These are phyloP conservation scores for Otus scops DNA, from an alignment of 2,797 vertebrate species.

Conservation along the genomic window DNA sequence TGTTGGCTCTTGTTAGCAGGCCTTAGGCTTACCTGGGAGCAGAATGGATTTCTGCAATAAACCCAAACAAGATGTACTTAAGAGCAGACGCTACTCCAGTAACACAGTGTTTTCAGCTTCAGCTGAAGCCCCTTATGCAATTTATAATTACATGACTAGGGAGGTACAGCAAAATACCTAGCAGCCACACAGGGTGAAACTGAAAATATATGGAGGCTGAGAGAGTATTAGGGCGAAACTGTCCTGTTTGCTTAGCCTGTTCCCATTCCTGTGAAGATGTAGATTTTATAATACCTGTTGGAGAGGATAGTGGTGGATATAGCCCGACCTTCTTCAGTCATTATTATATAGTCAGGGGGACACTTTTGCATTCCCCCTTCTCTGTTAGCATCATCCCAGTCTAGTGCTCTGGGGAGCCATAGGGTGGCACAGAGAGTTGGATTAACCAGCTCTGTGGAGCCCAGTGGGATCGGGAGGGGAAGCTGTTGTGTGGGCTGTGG, in stretches of 20 bases:
- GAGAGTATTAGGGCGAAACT: not conserved
- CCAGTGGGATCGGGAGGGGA: rapidly evolving
- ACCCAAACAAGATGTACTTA: not conserved
- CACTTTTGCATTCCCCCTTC: not conserved
- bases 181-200: not conserved
- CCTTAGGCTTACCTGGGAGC: not conserved
- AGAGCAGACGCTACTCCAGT: not conserved
- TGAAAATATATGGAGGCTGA: not conserved
- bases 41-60: not conserved
- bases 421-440: not conserved
- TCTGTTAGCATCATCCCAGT: not conserved
- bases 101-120: not conserved
- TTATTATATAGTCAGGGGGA: not conserved
- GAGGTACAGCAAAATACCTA: not conserved
- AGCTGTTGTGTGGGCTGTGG: not conserved
- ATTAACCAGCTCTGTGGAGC: not conserved
- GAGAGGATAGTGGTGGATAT: not conserved
- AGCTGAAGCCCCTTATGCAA: not conserved
- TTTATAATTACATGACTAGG: not conserved
- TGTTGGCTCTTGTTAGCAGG: not conserved
- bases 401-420: not conserved
- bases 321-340: not conserved
- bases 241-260: not conserved
- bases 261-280: not conserved
- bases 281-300: not conserved